Base-by-base conservation (phyloP, 1,140 invertebrate genomes). In the Amyelois transitella region DNA sequence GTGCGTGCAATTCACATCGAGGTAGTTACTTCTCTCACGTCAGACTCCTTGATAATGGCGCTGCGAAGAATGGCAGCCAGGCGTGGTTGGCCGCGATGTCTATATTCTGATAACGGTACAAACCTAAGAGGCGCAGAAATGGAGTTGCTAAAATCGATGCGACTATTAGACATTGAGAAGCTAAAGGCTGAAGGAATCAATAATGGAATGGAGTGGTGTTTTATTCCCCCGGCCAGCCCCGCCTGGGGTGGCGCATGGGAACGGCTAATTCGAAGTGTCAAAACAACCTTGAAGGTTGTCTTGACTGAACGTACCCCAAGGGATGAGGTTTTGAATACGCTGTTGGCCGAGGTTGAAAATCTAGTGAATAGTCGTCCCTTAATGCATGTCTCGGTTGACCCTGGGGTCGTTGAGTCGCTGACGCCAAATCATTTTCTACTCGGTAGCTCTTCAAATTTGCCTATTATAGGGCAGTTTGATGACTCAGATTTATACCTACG, bases 71-170 rank as follows among this genome's bases (percentile, higher is more conserved):
- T 75, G 58, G 56, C 48, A 0, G 32, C 55, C 0, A 4, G 66
- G 10, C 22, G 69, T 18, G 69, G 58, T 0, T 58, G 55, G 57
- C 62, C 62, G 0, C n/a, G 3, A 0, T 0, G 38, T 14, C 1
- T 63, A n/a, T 53, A 44, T 6, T 72, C 64, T 0, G 77, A 78
- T 45, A 78, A 79, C 53, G 77, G 70, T 0, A 77, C 69, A 0
- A 81, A 75, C 55, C 62, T 77, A 47, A 38, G 64, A 12, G 77
- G 77, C 6, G 62, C 74, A 7, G 50, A 65, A 6, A 56, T 21
- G 0, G 65, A 73, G 18, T 44, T 77, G 0, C 18, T 7, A n/a
- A 43, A 44, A 8, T 49, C 54, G 4, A 14, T 64, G 1, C 24
- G 50, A 17, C 51, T 64, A 14, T 45, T 71, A 18, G 53, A 71